Conservation (phyloP, 2,888 invertebrate genomes). For the Eudasyphora cyanicolor region DNA sequence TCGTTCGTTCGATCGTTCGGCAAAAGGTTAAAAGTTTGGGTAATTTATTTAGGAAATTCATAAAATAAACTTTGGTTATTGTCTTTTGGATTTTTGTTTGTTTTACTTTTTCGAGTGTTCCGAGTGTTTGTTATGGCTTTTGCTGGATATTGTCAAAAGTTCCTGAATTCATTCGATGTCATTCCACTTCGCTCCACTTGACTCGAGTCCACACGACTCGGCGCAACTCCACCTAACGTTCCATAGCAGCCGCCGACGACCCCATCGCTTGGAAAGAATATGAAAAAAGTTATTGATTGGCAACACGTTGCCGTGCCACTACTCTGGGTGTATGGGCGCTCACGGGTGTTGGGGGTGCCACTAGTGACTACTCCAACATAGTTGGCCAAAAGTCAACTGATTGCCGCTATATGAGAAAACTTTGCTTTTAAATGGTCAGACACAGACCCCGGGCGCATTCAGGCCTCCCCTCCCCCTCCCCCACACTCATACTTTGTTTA, state of each 20-base stretch:
- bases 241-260: not conserved
- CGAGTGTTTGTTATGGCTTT: constrained; percentile 46
- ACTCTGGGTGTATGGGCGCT: not conserved
- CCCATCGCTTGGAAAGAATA: constrained; percentile 27
- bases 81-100: constrained; percentile 10
- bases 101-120: not conserved
- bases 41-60: constrained; percentile 49
- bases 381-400: constrained; percentile 51
- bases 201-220: not conserved
- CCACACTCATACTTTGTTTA: not conserved
- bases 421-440: constrained; percentile 40
- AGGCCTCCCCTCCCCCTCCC: not conserved
- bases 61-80: constrained; percentile 43
- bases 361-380: not conserved
- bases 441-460: not conserved
- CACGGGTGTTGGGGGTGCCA: not conserved
- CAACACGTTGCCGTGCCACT: constrained; percentile 52
- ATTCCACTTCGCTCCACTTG: not conserved
- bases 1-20: not conserved
- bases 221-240: not conserved
- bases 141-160: constrained; percentile 50
- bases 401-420: constrained; percentile 37
- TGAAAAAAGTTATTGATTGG: constrained; percentile 57
- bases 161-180: constrained; percentile 32
- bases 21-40: constrained; percentile 20